Evolutionary conservation across 2,797 vertebrate genomes (phyloP).

Genomic region (Coracias cyanogaster): DNA sequence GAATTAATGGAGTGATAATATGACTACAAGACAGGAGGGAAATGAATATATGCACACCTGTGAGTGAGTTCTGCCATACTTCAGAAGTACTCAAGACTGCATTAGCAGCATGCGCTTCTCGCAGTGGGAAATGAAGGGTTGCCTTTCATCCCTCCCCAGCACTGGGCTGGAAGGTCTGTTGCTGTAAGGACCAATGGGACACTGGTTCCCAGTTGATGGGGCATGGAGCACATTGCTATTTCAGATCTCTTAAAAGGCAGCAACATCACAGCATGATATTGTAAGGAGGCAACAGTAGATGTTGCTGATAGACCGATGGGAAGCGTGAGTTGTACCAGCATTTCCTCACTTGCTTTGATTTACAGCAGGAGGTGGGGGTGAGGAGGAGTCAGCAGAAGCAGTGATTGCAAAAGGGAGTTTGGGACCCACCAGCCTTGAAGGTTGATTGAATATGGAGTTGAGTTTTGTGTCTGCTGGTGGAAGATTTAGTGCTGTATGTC

Average conservation of each 20-base stretch:
- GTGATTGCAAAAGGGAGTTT: neutral
- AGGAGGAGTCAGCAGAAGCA: neutral
- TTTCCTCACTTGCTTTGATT: neutral
- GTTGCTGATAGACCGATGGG: neutral
- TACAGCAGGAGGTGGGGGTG: neutral
- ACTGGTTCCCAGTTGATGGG: neutral
- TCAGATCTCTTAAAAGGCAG: neutral
- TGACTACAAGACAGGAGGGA: neutral
- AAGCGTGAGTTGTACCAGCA: neutral
- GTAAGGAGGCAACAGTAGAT: neutral
- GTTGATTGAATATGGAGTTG: neutral
- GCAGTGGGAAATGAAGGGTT: neutral
- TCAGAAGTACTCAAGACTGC: neutral
- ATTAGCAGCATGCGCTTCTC: neutral
- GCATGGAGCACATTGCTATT: neutral
- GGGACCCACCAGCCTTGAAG: neutral
- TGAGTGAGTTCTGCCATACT: neutral
- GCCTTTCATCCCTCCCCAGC: neutral
- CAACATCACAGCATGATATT: neutral
- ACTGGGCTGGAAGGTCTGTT: neutral
- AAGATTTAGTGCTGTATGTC: neutral
- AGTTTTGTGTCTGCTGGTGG: neutral
- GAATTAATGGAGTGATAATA: neutral
- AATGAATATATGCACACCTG: neutral
- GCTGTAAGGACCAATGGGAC: neutral